Evolutionary conservation across 2,113 vertebrate genomes (phyloP).

Genomic region (Etia nguti): DNA sequence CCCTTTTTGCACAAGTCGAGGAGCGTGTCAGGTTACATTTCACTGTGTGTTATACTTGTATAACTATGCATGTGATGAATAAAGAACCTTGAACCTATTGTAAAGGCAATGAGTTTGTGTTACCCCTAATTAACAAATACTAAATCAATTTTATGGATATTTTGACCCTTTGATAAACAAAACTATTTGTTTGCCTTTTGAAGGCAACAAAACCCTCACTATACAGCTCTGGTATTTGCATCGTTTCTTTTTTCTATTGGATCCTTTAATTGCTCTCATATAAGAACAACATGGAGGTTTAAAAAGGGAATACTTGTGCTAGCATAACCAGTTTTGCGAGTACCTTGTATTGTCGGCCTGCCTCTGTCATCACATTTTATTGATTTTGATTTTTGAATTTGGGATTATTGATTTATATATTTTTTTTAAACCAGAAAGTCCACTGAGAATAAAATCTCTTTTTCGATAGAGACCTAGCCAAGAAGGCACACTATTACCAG

Average conservation of each 20-base stretch:
- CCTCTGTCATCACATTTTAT: background rate
- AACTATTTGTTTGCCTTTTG: background rate
- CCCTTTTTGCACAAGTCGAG: too few relatives aligned
- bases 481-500: background rate
- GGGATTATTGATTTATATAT: too few relatives aligned
- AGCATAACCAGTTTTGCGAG: background rate
- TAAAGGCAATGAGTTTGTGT: background rate
- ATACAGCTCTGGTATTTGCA: background rate
- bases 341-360: background rate
- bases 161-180: background rate
- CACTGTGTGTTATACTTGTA: too few relatives aligned
- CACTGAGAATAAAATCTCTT: background rate
- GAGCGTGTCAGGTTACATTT: too few relatives aligned
- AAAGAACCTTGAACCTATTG: too few relatives aligned
- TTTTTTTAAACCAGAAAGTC: background rate
- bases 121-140: background rate
- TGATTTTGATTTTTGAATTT: background rate
- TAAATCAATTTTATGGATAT: background rate
- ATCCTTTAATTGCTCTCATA: background rate
- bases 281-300: background rate
- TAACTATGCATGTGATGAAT: too few relatives aligned
- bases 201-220: background rate
- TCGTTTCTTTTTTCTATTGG: accelerated
- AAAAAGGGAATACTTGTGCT: background rate
- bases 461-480: background rate